These are phyloP conservation scores for Cryptomyrus ogoouensis DNA, from an alignment of 2,113 vertebrate genomes.

Conservation along the genomic window DNA sequence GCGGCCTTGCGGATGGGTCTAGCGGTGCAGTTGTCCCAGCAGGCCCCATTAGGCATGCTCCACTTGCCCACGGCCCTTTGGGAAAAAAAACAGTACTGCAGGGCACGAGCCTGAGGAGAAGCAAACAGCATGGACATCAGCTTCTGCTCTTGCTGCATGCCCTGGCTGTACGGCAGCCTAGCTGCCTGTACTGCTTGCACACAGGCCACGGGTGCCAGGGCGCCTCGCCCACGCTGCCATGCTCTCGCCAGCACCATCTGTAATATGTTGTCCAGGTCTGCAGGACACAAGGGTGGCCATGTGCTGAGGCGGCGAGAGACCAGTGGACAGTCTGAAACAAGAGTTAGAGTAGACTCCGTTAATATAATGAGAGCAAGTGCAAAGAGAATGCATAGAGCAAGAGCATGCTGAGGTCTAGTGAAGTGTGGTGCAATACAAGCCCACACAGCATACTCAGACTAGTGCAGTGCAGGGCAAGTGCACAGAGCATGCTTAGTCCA, in stretches of 20 bases:
- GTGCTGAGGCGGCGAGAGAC: constrained; percentile 62
- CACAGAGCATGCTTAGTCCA: not conserved
- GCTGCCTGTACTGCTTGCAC: constrained; percentile 70
- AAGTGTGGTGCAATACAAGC: no score
- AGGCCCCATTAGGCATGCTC: constrained; percentile 64
- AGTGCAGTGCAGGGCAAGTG: not conserved
- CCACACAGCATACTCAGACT: not conserved
- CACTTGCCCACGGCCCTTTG: constrained; percentile 68
- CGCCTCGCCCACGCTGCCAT: constrained; percentile 58
- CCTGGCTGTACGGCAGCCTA: constrained; percentile 61
- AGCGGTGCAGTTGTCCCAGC: constrained; percentile 66
- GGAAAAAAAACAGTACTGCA: constrained; percentile 80
- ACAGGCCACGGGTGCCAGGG: constrained; percentile 72
- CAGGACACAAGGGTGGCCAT: constrained; percentile 38
- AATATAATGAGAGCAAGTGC: not conserved
- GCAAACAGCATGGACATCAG: constrained; percentile 61
- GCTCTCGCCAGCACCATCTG: constrained; percentile 48
- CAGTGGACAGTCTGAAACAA: constrained; percentile 57
- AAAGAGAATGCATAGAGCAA: not conserved
- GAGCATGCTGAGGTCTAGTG: no score
- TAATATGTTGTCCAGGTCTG: constrained; percentile 63
- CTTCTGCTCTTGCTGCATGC: constrained; percentile 62
- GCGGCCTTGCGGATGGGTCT: constrained; percentile 62
- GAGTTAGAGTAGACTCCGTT: not conserved
- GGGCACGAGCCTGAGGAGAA: constrained; percentile 74